A percentile compares a stretch with the other conserved stretches of the same genome.
phyloP scores from a whole-genome alignment of 2,113 vertebrate species.

The Elgaria multicarinata region DNA sequence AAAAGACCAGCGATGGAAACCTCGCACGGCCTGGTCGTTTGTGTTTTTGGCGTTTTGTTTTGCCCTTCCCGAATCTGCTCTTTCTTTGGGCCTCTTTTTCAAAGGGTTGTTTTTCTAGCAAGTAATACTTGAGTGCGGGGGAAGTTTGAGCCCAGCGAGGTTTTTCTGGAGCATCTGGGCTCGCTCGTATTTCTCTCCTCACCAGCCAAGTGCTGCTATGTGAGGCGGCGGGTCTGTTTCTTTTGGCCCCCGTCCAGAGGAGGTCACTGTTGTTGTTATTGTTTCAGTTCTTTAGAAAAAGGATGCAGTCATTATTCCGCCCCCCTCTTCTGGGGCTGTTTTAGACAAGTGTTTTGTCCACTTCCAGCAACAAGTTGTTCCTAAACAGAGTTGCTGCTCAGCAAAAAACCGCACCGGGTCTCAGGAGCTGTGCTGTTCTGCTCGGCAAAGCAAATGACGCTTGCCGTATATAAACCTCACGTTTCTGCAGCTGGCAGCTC shows the following conservation, averaged over 20 bases:
- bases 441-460: fast-evolving
- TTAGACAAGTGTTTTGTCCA: constrained; percentile 42
- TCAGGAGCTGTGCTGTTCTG: fast-evolving
- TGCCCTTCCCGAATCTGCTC: neutral
- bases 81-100: neutral
- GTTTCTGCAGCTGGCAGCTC: neutral
- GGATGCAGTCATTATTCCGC: constrained; percentile 61
- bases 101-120: constrained; percentile 2
- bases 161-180: neutral
- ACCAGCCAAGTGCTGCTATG: constrained; percentile 31
- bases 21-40: neutral
- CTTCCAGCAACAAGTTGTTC: constrained; percentile 64
- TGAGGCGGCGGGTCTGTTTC: constrained; percentile 54
- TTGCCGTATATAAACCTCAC: neutral
- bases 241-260: constrained; percentile 43
- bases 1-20: neutral
- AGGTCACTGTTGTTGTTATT: constrained; percentile 67
- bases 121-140: neutral
- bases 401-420: neutral
- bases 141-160: neutral
- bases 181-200: constrained; percentile 38
- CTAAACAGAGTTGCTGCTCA: constrained; percentile 49
- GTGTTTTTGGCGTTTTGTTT: neutral
- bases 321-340: constrained; percentile 52
- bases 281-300: constrained; percentile 55